Evolutionary conservation across 2,888 invertebrate species (phyloP), one percentile per base, ranked within the genome.

Genomic region (Drosophila antonietae): DNA sequence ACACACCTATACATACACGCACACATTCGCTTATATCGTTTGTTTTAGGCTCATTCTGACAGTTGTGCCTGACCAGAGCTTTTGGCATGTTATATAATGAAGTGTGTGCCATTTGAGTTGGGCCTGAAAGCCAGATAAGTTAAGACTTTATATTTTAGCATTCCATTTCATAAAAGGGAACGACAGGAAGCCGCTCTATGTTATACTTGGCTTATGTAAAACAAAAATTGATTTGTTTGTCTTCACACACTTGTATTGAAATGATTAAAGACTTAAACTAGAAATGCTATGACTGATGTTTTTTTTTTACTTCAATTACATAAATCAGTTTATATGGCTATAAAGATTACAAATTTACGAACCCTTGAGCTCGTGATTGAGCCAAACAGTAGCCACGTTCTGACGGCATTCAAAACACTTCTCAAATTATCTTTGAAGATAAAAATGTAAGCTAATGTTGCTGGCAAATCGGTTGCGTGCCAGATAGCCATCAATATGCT

Each of bases 401-500:
- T 68, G 73, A 53, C 44, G 79, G 75, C 82, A 70, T 64, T 69
- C 80, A 78, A 84, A 87, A 82, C 89, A 88, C 85, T 89, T 83
- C 83, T 82, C 83, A 89, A 84, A 89, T 84, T 89, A 89, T 84
- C 83, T 82, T 71, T 61, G 47, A 49, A 64, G 73, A 51, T 51
- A 56, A 56, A 51, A 59, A 52, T 51, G 49, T 59, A 60, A 62
- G 68, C 68, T 67, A 52, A 52, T 52, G 58, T 39, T 20, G 60
- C 61, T 62, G 55, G 23, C 61, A 64, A 71, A 71, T 73, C 78
- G 69, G 76, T 89, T 85, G 84, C 84, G 84, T 85, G 84, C 70
- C 86, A 85, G 88, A 85, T 88, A 88, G 65, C 71, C 89, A 85
- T 85, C 84, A 85, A 88, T 85, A 85, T 88, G 89, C 80, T 84